Evolutionary conservation across 2,797 vertebrate species (phyloP).

Genomic region (Anguilla obscura): DNA sequence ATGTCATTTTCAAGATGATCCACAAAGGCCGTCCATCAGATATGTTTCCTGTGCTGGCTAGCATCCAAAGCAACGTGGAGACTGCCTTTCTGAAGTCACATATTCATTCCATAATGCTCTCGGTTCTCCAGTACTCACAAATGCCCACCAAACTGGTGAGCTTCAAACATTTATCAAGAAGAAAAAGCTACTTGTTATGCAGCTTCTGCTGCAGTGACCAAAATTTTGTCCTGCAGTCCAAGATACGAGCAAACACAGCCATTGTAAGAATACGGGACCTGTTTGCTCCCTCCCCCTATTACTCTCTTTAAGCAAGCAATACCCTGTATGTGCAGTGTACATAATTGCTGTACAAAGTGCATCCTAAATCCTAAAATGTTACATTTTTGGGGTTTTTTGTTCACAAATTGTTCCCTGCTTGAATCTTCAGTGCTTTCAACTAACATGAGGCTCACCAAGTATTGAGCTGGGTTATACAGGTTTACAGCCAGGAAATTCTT

Average conservation of each 20-base stretch:
- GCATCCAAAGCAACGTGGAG: not conserved
- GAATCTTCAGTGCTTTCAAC: not conserved
- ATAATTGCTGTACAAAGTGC: not conserved
- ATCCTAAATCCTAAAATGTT: not conserved
- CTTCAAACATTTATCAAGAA: not conserved
- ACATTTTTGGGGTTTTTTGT: not conserved
- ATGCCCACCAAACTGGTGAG: not conserved
- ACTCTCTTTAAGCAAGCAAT: not conserved
- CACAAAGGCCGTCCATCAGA: not conserved
- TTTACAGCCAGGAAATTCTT: not conserved
- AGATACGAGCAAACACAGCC: not conserved
- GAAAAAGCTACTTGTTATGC: not conserved
- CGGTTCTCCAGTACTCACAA: not conserved
- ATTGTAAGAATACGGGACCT: not conserved
- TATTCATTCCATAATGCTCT: not conserved
- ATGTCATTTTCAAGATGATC: constrained; percentile 9
- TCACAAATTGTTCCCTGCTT: not conserved
- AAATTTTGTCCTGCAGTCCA: not conserved
- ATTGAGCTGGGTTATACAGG: not conserved
- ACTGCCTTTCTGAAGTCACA: not conserved
- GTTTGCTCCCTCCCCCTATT: not conserved
- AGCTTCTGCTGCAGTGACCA: not conserved
- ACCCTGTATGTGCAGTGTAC: not conserved
- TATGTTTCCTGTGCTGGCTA: not conserved
- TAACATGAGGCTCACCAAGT: not conserved